Conservation (phyloP, 2,113 vertebrate genomes). For the Rhodinocichla rosea region DNA sequence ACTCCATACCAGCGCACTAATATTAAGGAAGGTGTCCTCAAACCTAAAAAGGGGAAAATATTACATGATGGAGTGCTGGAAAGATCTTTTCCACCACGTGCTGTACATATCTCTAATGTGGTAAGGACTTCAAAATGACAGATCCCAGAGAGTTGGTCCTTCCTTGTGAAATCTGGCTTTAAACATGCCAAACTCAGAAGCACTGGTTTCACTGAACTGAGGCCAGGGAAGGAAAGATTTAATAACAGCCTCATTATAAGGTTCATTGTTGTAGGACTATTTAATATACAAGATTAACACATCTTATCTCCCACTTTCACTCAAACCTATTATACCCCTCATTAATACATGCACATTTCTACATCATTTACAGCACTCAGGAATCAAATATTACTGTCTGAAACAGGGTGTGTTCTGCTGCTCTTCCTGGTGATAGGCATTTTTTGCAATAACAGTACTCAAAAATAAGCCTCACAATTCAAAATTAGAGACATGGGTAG, state of each 20-base stretch:
- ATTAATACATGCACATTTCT: conserved; percentile 58
- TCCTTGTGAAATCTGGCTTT: neutral
- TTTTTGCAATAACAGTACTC: neutral
- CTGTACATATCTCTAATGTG: neutral
- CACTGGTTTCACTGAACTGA: conserved; percentile 37
- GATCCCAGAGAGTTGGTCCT: neutral
- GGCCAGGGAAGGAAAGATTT: conserved; percentile 55
- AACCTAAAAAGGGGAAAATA: neutral
- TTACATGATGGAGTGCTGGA: neutral
- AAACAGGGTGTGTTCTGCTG: conserved; percentile 7
- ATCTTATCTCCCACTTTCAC: conserved; percentile 64
- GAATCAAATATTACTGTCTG: conserved; percentile 12
- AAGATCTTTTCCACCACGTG: neutral
- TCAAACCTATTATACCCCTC: conserved; percentile 62
- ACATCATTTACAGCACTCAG: conserved; percentile 53
- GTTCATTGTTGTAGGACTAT: conserved; percentile 59
- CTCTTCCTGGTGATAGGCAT: neutral
- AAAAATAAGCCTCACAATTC: neutral
- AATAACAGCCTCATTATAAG: conserved; percentile 61
- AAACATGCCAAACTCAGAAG: conserved; percentile 18
- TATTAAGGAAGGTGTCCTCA: neutral
- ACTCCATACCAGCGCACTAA: neutral
- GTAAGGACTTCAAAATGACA: neutral
- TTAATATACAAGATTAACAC: conserved; percentile 71
- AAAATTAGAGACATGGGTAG: neutral